Conservation (phyloP, 2,888 invertebrate species). For the Corythucha ciliata region DNA sequence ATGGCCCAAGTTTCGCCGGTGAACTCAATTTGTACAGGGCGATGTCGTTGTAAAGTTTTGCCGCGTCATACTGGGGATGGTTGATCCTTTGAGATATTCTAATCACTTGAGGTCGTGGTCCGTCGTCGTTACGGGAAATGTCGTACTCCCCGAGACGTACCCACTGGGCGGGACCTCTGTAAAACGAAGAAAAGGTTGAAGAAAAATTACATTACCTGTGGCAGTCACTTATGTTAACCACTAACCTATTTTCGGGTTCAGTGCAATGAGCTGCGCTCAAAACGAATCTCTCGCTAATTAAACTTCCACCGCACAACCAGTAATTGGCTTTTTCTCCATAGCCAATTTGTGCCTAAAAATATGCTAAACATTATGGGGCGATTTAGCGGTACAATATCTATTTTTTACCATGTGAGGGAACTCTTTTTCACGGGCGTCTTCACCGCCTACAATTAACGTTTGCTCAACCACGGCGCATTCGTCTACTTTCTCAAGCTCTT, state of each 20-base stretch:
- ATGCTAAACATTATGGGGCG: too few relatives aligned
- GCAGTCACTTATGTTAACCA: conserved; percentile 9
- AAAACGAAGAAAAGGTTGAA: neutral
- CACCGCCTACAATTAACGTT: conserved; percentile 29
- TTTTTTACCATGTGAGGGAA: conserved; percentile 31
- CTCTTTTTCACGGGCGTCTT: conserved; percentile 24
- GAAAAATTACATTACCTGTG: neutral
- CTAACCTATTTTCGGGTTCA: conserved; percentile 17
- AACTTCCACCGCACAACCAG: conserved; percentile 43
- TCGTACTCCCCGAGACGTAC: conserved; percentile 25
- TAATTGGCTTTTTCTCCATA: conserved; percentile 36
- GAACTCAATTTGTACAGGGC: conserved; percentile 25
- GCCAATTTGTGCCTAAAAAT: conserved; percentile 42
- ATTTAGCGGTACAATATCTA: neutral
- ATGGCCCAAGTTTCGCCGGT: conserved; percentile 13
- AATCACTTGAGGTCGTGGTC: conserved; percentile 14
- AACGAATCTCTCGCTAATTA: conserved; percentile 43
- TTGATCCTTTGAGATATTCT: conserved; percentile 18
- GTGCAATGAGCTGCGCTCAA: conserved; percentile 47
- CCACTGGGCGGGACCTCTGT: conserved; percentile 21
- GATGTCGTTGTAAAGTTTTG: conserved; percentile 24
- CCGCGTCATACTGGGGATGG: conserved; percentile 21
- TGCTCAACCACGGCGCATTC: conserved; percentile 17
- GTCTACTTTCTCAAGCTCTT: conserved; percentile 12
- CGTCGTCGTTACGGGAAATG: conserved; percentile 12